Evolutionary conservation across 92 coral and sea anemone genomes (phyloP).

Genomic region (Diadumene lineata): DNA sequence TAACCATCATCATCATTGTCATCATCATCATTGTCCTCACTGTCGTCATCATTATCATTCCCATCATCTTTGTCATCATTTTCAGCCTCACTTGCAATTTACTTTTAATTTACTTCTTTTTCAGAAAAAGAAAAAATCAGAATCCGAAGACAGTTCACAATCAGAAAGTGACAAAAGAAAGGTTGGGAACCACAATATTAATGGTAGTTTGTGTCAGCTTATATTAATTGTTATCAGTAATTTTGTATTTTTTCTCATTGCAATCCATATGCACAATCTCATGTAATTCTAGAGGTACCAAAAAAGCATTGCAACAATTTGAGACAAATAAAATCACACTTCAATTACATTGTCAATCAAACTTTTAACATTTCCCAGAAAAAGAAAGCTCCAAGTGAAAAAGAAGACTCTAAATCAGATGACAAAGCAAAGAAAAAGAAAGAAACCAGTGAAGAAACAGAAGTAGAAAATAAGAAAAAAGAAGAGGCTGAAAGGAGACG

Average conservation of each 20-base stretch:
- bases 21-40: too few species aligned
- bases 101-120: neutral
- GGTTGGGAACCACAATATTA: neutral
- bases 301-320: neutral
- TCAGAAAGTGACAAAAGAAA: slow-evolving; percentile 9
- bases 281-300: neutral
- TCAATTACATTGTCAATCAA: neutral
- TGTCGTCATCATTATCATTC: too few species aligned
- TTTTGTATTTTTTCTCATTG: too few species aligned
- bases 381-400: slow-evolving; percentile 24
- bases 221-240: too few species aligned
- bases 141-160: slow-evolving; percentile 19
- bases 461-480: slow-evolving; percentile 64
- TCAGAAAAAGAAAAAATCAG: slow-evolving; percentile 13
- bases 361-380: neutral
- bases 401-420: slow-evolving; percentile 11
- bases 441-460: slow-evolving; percentile 32
- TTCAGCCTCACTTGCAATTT: too few species aligned
- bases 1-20: too few species aligned
- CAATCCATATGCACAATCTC: neutral
- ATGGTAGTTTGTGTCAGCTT: neutral
- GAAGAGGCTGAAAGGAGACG: slow-evolving; percentile 82
- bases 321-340: neutral
- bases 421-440: slow-evolving; percentile 4
- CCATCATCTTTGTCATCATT: too few species aligned